These are phyloP conservation scores for Climacteris rufus DNA, from an alignment of 2,113 vertebrate species.

Conservation along the genomic window DNA sequence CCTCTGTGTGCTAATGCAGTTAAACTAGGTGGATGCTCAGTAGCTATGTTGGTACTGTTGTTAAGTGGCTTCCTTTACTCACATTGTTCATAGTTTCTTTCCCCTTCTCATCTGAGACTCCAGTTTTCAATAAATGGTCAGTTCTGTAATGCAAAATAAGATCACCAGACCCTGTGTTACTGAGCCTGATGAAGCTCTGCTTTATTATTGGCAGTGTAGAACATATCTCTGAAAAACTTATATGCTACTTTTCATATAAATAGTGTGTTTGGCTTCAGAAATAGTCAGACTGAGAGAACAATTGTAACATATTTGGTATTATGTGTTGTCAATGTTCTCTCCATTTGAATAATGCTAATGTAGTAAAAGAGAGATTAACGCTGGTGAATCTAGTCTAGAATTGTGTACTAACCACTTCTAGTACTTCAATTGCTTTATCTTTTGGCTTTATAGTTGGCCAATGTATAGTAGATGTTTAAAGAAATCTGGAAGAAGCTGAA, in stretches of 20 bases:
- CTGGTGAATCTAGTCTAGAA: not conserved
- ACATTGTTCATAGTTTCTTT: not conserved
- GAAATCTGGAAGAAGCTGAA: not conserved
- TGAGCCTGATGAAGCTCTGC: not conserved
- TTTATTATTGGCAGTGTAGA: not conserved
- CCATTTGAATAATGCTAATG: not conserved
- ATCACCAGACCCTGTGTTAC: not conserved
- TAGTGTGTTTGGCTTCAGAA: not conserved
- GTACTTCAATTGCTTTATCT: not conserved
- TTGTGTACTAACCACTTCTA: not conserved
- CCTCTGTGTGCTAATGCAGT: not conserved
- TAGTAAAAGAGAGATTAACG: not conserved
- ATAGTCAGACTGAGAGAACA: not conserved
- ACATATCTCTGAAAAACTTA: not conserved
- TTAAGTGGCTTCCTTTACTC: not conserved
- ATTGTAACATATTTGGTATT: not conserved
- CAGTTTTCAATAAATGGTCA: not conserved
- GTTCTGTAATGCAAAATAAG: not conserved
- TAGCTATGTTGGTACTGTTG: not conserved
- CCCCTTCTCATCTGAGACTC: not conserved
- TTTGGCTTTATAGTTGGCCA: not conserved
- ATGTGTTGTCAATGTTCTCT: not conserved
- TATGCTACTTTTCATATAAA: not conserved
- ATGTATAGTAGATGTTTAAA: not conserved
- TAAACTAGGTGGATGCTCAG: not conserved